A percentile compares a stretch with the other conserved stretches of the same genome.
Evolutionary conservation across 1,140 invertebrate species (phyloP).

Genomic region (Lethrus apterus): DNA sequence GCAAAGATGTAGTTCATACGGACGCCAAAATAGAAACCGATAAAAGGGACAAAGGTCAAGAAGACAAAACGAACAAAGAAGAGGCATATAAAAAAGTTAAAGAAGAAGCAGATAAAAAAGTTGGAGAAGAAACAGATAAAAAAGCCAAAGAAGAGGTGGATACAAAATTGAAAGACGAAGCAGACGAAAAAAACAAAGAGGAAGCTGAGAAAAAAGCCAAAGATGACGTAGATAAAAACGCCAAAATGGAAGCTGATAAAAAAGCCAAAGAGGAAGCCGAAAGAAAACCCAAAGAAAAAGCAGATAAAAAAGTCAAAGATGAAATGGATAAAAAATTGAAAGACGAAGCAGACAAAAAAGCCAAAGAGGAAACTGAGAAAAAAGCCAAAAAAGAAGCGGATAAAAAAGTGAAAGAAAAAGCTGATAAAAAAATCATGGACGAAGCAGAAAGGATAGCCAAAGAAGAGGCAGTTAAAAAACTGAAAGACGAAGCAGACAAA

Average conservation of each 20-base stretch:
- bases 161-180: constrained; percentile 27
- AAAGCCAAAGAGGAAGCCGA: too few relatives aligned
- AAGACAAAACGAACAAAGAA: constrained; percentile 25
- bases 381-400: too few relatives aligned
- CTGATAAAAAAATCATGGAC: constrained; percentile 13
- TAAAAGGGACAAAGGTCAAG: constrained; percentile 14
- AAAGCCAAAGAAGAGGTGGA: constrained; percentile 20
- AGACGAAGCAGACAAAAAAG: too few relatives aligned
- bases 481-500: constrained; percentile 21
- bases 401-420: too few relatives aligned
- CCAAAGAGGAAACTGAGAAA: too few relatives aligned
- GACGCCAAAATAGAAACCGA: constrained; percentile 28
- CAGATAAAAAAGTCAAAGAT: too few relatives aligned
- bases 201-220: too few relatives aligned
- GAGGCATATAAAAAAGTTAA: constrained; percentile 20
- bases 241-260: too few relatives aligned
- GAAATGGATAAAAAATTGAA: too few relatives aligned
- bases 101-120: constrained; percentile 16
- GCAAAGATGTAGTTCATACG: too few relatives aligned
- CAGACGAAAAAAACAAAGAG: constrained; percentile 17
- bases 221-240: constrained; percentile 17
- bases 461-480: constrained; percentile 20
- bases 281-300: too few relatives aligned
- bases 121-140: too few relatives aligned
- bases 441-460: constrained; percentile 15